Evolutionary conservation across 2,113 vertebrate genomes (phyloP).

Genomic region (Pongo pygmaeus): DNA sequence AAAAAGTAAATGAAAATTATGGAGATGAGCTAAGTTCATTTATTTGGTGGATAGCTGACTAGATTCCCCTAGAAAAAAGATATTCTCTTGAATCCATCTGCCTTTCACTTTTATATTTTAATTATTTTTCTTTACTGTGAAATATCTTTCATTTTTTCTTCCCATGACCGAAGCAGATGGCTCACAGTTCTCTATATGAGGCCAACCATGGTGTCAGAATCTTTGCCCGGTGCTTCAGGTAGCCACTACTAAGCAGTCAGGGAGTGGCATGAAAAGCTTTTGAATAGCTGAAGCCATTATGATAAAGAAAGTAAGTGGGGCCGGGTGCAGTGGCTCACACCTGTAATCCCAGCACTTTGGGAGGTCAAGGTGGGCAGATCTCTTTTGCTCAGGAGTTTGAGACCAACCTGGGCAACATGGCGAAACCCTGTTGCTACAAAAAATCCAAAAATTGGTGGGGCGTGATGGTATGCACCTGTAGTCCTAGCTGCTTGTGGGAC

Average conservation of each 20-base stretch:
- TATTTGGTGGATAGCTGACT: neutral
- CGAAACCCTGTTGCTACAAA: no score
- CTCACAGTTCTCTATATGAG: neutral
- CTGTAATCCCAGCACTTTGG: no score
- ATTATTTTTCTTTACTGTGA: neutral
- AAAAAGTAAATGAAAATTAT: neutral
- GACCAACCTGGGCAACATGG: no score
- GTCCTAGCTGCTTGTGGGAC: no score
- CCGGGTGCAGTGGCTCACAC: no score
- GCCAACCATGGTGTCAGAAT: neutral
- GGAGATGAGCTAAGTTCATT: neutral
- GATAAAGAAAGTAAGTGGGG: neutral
- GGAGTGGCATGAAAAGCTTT: neutral
- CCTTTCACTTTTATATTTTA: constrained; percentile 5
- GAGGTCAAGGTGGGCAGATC: no score
- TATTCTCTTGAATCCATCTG: neutral
- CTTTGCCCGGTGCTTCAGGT: neutral
- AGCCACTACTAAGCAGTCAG: neutral
- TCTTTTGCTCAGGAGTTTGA: no score
- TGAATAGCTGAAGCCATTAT: neutral
- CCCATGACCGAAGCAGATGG: neutral
- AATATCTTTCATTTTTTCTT: neutral
- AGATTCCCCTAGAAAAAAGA: neutral
- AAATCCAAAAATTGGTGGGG: no score
- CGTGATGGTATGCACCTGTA: no score